These are phyloP conservation scores for Tachycineta bicolor DNA, from an alignment of 2,113 vertebrate genomes.

Conservation along the genomic window DNA sequence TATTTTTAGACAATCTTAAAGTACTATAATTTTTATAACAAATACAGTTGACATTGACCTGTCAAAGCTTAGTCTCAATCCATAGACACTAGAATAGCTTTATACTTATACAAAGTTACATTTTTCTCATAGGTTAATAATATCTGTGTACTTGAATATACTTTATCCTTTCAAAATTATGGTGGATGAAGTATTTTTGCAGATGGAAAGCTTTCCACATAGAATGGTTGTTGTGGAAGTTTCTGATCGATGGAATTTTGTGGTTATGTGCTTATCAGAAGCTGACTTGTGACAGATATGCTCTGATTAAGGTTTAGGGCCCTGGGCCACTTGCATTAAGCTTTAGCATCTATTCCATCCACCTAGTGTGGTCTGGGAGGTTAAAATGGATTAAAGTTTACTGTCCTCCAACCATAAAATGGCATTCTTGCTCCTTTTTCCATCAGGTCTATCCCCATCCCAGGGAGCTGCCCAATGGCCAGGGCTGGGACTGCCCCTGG, in stretches of 20 bases:
- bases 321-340: fast-evolving
- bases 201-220: background rate
- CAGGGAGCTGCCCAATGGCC: fast-evolving
- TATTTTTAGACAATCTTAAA: background rate
- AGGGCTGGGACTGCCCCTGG: background rate
- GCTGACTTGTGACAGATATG: background rate
- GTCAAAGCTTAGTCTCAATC: background rate
- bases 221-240: background rate
- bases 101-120: background rate
- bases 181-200: background rate
- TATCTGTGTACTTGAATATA: background rate
- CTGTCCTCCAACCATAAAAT: background rate
- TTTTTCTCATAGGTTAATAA: constrained; percentile 1
- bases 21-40: background rate
- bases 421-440: background rate
- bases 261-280: background rate
- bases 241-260: background rate
- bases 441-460: too few relatives aligned
- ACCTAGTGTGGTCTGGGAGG: too few relatives aligned
- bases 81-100: background rate
- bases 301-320: background rate
- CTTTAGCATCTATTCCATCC: background rate
- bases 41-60: background rate
- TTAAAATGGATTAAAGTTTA: background rate
- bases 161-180: background rate